A percentile compares a stretch with the other conserved stretches of the same genome.
These are phyloP conservation scores for Sinocyclocheilus grahami DNA, from an alignment of 2,113 vertebrate species.

Conservation along the genomic window DNA sequence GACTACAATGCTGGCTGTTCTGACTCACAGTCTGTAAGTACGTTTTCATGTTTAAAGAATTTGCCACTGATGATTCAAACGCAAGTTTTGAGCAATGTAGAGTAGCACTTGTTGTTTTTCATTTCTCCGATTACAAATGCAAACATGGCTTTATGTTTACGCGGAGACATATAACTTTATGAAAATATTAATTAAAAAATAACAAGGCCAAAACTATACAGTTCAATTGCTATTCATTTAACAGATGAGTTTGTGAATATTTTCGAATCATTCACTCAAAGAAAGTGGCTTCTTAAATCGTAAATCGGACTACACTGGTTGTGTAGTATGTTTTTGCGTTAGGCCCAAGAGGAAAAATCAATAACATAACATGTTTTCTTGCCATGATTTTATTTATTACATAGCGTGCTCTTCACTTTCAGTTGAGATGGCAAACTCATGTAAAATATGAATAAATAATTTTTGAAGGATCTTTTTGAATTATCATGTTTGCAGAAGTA, in stretches of 20 bases:
- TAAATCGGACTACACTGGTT: not conserved
- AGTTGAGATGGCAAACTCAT: not conserved
- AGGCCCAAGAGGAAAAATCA: not conserved
- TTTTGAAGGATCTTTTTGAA: not conserved
- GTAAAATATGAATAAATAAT: not conserved
- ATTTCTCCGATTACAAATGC: too few relatives aligned
- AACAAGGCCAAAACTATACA: not conserved
- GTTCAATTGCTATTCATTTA: not conserved
- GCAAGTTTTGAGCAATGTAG: too few relatives aligned
- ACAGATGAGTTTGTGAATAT: not conserved
- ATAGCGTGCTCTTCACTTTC: not conserved
- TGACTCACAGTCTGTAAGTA: too few relatives aligned
- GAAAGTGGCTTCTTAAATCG: not conserved
- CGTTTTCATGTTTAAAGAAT: too few relatives aligned
- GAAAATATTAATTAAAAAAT: not conserved
- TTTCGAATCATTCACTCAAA: not conserved
- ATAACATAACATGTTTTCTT: not conserved
- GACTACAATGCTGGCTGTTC: too few relatives aligned
- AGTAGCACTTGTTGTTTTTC: too few relatives aligned
- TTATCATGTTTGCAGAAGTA: not conserved
- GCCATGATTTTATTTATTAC: not conserved
- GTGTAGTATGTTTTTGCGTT: not conserved
- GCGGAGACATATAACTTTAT: not conserved
- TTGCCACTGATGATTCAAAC: too few relatives aligned
- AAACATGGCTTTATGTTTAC: too few relatives aligned